These are phyloP conservation scores for Lacanobia oleracea DNA, from an alignment of 2,888 invertebrate species.

Conservation along the genomic window DNA sequence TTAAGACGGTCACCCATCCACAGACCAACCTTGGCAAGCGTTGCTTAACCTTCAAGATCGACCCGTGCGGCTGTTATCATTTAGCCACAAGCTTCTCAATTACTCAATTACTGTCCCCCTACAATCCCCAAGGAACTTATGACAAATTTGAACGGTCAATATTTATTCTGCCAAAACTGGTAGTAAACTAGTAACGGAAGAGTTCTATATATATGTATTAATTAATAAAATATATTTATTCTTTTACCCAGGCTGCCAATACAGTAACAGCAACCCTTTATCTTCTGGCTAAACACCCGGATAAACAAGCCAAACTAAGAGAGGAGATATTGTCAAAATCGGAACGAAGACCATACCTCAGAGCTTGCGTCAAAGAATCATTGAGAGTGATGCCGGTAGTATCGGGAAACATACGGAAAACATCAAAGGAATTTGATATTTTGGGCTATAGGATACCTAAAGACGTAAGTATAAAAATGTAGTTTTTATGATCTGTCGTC, in stretches of 20 bases:
- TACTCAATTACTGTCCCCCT: too few relatives aligned
- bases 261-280: slow-evolving; percentile 90
- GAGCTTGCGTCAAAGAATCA: slow-evolving; percentile 94
- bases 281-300: slow-evolving; percentile 91
- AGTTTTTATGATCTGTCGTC: neutral
- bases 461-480: slow-evolving; percentile 82
- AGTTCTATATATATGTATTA: too few relatives aligned
- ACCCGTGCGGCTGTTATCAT: too few relatives aligned
- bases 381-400: slow-evolving; percentile 91
- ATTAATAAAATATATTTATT: too few relatives aligned
- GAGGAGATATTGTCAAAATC: slow-evolving; percentile 86
- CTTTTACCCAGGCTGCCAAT: slow-evolving; percentile 87
- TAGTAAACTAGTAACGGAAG: too few relatives aligned
- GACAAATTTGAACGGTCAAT: too few relatives aligned
- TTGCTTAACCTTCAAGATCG: too few relatives aligned
- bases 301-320: slow-evolving; percentile 91
- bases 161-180: too few relatives aligned
- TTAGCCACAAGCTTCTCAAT: too few relatives aligned
- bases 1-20: too few relatives aligned
- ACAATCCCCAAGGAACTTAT: too few relatives aligned
- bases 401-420: slow-evolving; percentile 89
- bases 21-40: too few relatives aligned
- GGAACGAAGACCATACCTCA: slow-evolving; percentile 90
- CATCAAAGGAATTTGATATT: slow-evolving; percentile 90
- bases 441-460: slow-evolving; percentile 92